A percentile compares a stretch with the other conserved stretches of the same genome.
Evolutionary conservation across 2,797 vertebrate species (phyloP).

Genomic region (Botia almorhae): DNA sequence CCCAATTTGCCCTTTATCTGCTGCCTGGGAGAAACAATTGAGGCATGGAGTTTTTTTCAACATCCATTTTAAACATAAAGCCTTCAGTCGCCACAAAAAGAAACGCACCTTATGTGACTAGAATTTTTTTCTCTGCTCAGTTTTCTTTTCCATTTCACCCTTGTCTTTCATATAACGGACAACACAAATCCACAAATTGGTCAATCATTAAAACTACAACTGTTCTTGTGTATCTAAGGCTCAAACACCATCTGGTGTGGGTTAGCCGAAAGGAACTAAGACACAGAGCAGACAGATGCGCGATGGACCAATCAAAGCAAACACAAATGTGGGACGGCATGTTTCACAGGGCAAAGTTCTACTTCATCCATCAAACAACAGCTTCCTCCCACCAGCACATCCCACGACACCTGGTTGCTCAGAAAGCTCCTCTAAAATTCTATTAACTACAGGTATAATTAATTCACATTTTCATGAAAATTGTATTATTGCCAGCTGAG

Average conservation of each 20-base stretch:
- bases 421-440: slow-evolving; percentile 66
- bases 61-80: too few species aligned
- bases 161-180: neutral
- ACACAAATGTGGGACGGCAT: slow-evolving; percentile 51
- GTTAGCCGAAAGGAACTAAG: slow-evolving; percentile 49
- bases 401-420: slow-evolving; percentile 56
- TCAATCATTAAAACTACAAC: slow-evolving; percentile 43
- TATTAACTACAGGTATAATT: slow-evolving; percentile 78
- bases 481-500: slow-evolving; percentile 72
- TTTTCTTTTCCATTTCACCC: slow-evolving; percentile 17
- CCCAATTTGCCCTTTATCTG: too few species aligned
- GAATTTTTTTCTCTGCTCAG: too few species aligned
- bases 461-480: slow-evolving; percentile 78
- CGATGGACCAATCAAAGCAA: slow-evolving; percentile 52
- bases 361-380: slow-evolving; percentile 57
- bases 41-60: too few species aligned
- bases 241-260: slow-evolving; percentile 69
- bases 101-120: neutral
- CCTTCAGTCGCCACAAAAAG: too few species aligned
- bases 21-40: too few species aligned
- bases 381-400: slow-evolving; percentile 56
- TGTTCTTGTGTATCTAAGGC: slow-evolving; percentile 53
- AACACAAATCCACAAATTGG: slow-evolving; percentile 23
- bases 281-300: slow-evolving; percentile 36
- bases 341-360: slow-evolving; percentile 52